A percentile compares a stretch with the other conserved stretches of the same genome.
phyloP scores from a whole-genome alignment of 1,140 invertebrate species.

The Sweltsa coloradensis region DNA sequence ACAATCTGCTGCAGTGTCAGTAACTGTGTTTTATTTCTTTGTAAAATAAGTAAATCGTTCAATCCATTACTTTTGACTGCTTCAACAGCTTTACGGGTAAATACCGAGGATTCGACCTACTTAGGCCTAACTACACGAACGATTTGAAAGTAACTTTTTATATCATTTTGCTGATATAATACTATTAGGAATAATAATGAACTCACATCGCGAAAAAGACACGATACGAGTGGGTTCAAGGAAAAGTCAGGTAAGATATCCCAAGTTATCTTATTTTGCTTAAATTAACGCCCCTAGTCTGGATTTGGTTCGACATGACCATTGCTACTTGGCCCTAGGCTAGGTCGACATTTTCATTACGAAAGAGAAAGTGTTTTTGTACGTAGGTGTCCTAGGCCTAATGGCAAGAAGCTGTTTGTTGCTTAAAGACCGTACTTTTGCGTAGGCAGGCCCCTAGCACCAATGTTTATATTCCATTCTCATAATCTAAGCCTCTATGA shows the following conservation, averaged over 20 bases:
- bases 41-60: background rate
- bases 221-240: constrained; percentile 16
- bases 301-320: background rate
- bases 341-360: too few species aligned
- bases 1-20: constrained; percentile 16
- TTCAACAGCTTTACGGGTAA: background rate
- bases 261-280: background rate
- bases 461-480: too few species aligned
- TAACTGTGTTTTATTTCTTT: constrained; percentile 9
- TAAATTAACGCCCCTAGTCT: background rate
- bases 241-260: constrained; percentile 16
- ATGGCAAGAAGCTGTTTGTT: too few species aligned
- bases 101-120: background rate
- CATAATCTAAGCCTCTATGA: too few species aligned
- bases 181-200: background rate
- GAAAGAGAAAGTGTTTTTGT: too few species aligned
- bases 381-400: too few species aligned
- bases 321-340: too few species aligned
- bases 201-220: background rate
- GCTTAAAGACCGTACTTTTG: too few species aligned
- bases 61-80: background rate
- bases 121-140: background rate
- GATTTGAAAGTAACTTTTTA: background rate
- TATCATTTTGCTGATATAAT: background rate
- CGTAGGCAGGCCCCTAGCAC: too few species aligned